phyloP scores from a whole-genome alignment of 2,113 vertebrate species.

The Ursus arctos region DNA sequence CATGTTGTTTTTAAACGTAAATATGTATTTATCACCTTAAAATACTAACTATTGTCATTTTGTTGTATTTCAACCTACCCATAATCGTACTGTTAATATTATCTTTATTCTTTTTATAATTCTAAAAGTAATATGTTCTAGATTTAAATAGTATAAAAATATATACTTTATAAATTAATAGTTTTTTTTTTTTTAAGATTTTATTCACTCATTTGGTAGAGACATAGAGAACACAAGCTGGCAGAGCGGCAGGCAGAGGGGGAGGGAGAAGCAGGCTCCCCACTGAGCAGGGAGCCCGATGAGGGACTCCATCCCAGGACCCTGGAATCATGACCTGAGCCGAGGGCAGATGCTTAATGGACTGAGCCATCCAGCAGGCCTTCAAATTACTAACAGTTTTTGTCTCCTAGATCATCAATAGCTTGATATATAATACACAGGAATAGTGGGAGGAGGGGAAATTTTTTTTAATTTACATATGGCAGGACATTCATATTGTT shows the following conservation, averaged over 20 bases:
- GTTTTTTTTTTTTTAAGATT: no score
- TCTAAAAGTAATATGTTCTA: background rate
- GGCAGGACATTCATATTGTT: background rate
- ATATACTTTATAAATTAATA: background rate
- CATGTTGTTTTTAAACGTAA: background rate
- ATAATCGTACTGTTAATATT: background rate
- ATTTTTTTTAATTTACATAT: background rate
- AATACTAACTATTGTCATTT: background rate
- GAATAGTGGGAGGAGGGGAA: background rate
- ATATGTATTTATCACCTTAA: background rate
- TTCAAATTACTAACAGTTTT: background rate
- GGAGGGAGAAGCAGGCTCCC: no score
- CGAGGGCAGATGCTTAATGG: no score
- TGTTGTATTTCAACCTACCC: background rate
- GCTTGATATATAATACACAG: background rate
- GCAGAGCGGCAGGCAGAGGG: no score
- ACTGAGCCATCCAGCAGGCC: no score
- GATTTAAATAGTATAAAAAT: conserved; percentile 4
- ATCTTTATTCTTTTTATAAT: conserved; percentile 9
- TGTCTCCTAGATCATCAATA: background rate
- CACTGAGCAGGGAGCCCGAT: no score
- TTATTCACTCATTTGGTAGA: no score
- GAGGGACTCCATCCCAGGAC: no score
- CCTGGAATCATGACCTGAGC: no score
- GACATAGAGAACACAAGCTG: no score